phyloP scores from a whole-genome alignment of 2,113 vertebrate species.

The Pseudopodoces humilis region DNA sequence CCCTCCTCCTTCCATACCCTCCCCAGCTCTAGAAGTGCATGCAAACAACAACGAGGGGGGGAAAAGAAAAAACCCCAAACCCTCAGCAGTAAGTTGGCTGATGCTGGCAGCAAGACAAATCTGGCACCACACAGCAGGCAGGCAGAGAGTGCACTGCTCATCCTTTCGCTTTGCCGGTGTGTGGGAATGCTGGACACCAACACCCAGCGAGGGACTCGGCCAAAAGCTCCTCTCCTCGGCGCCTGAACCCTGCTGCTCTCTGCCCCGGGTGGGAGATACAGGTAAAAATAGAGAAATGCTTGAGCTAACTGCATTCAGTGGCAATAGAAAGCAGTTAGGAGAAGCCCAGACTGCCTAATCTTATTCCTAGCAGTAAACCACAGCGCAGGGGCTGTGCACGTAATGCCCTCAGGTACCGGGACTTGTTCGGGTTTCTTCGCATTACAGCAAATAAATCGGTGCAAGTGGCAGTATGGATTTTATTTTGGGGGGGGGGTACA shows the following conservation, averaged over 20 bases:
- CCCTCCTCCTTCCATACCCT: not conserved
- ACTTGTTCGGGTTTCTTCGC: not conserved
- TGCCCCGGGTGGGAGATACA: conserved; percentile 58
- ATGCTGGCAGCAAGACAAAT: conserved; percentile 79
- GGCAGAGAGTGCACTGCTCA: conserved; percentile 67
- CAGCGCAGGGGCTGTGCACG: not conserved
- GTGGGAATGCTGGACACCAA: conserved; percentile 77
- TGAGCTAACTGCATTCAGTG: not conserved
- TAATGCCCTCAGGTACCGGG: conserved; percentile 18
- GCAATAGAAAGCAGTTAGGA: not conserved
- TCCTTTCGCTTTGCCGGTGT: conserved; percentile 68
- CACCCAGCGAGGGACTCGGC: conserved; percentile 45
- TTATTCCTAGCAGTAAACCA: conserved; percentile 4
- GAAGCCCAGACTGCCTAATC: conserved; percentile 26
- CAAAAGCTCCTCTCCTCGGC: not conserved
- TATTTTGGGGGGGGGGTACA: not conserved
- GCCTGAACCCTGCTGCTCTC: conserved; percentile 28
- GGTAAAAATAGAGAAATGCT: conserved; percentile 62
- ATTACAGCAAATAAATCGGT: conserved; percentile 18
- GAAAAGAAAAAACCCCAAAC: not conserved
- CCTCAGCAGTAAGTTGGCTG: conserved; percentile 76
- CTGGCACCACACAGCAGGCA: conserved; percentile 76
- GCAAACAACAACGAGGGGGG: not conserved
- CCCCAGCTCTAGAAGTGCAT: conserved; percentile 49
- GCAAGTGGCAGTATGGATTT: not conserved